A percentile compares a stretch with the other conserved stretches of the same genome.
phyloP scores from a whole-genome alignment of 2,888 invertebrate genomes.

The Drosophila rubida region DNA sequence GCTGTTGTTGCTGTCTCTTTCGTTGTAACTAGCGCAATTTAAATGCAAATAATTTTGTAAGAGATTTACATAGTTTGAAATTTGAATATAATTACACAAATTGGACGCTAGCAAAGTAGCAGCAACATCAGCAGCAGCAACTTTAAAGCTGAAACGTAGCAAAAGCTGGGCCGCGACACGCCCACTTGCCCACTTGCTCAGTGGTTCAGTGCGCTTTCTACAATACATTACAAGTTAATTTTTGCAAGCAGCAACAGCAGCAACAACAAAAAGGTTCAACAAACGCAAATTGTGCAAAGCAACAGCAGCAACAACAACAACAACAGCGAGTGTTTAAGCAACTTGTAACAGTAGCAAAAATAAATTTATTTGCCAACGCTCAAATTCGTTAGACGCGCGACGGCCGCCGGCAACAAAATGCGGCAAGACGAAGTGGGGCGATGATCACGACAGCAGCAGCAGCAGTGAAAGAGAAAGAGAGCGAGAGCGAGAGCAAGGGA shows the following conservation, averaged over 20 bases:
- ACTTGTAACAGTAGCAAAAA: constrained; percentile 74
- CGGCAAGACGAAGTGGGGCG: constrained; percentile 10
- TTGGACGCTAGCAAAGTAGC: constrained; percentile 58
- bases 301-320: constrained; percentile 36
- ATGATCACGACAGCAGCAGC: constrained; percentile 21
- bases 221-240: constrained; percentile 67
- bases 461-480: constrained; percentile 9
- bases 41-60: constrained; percentile 77
- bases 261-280: constrained; percentile 65
- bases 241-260: constrained; percentile 35
- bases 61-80: constrained; percentile 76
- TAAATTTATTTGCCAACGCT: constrained; percentile 68
- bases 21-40: constrained; percentile 56
- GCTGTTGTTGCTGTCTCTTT: constrained; percentile 14
- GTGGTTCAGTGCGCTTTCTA: constrained; percentile 72
- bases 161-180: constrained; percentile 53
- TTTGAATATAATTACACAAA: constrained; percentile 79
- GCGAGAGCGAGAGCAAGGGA: background rate
- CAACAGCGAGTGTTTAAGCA: constrained; percentile 64
- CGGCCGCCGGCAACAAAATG: constrained; percentile 48
- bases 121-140: constrained; percentile 19
- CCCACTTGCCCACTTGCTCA: constrained; percentile 59
- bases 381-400: constrained; percentile 23
- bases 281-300: constrained; percentile 77
- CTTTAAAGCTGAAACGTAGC: constrained; percentile 45